Evolutionary conservation across 2,797 vertebrate species (phyloP).

Genomic region (Amblyraja radiata): DNA sequence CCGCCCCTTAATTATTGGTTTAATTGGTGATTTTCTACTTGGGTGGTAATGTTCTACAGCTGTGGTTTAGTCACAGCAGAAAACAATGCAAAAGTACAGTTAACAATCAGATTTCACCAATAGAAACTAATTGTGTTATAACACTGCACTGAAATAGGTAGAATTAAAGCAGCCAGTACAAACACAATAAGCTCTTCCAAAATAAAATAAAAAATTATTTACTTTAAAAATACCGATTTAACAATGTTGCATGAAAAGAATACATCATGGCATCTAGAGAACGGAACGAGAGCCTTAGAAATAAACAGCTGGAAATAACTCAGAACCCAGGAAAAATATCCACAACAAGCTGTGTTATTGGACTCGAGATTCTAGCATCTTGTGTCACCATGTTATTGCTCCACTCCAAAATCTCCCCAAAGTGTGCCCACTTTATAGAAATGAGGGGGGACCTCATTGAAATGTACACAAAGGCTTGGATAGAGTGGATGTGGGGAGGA

Average conservation of each 20-base stretch:
- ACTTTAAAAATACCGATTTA: background rate
- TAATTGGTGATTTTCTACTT: slow-evolving; percentile 38
- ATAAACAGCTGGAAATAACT: background rate
- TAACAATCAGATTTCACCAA: slow-evolving; percentile 24
- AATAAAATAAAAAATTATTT: background rate
- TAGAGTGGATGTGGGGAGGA: too few species aligned
- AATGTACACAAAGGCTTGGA: too few species aligned
- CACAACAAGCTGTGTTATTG: background rate
- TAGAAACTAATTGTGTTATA: slow-evolving; percentile 31
- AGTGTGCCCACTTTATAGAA: too few species aligned
- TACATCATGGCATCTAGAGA: background rate
- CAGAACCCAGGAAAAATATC: background rate
- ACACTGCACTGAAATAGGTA: background rate
- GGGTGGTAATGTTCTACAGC: slow-evolving; percentile 36
- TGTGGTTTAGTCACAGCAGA: slow-evolving; percentile 27
- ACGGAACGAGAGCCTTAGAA: background rate
- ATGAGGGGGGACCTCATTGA: too few species aligned
- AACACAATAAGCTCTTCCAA: background rate
- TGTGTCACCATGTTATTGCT: too few species aligned
- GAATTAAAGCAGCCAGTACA: slow-evolving; percentile 10
- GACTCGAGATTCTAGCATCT: too few species aligned
- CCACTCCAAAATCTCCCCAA: too few species aligned
- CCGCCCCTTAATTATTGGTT: slow-evolving; percentile 36
- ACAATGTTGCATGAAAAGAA: background rate
- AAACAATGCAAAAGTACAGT: slow-evolving; percentile 28